Evolutionary conservation across 2,888 invertebrate genomes (phyloP), one percentile per base, ranked within the genome.

Genomic region (Ichneumon xanthorius): DNA sequence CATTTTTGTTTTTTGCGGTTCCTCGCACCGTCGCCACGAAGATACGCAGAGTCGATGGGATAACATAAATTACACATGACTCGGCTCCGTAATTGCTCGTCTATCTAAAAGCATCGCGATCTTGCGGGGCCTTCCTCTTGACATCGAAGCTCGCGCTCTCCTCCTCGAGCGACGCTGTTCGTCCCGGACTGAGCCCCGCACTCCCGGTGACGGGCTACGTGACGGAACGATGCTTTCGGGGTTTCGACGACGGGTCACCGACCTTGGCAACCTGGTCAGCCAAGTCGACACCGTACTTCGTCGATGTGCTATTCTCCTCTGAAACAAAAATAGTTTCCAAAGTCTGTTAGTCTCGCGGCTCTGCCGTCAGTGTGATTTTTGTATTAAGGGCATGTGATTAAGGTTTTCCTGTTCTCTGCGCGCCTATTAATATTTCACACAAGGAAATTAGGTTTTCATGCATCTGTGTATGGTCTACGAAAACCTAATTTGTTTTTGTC

Each of bases 231-330:
- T 89, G 91, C 84, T 89, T 89, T 71, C 90, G 91, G 55, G 89
- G 89, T 80, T 90, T 89, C 67, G 88, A 78, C 78, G 83, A 72
- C 53, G 85, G 82, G 77, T 88, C 88, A 40, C 89, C 89, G 86
- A 89, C 86, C 86, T 90, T 91, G 67, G 89, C 88, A 58, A 90
- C 87, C 67, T 90, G 90, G 82, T 92, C 92, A 76, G 92, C 91
- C 84, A 92, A 86, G 86, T 92, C 93, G 70, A 92, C 90, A 77
- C 91, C 92, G 86, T 92, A 91, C 87, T 91, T 91, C 86, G 91
- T 91, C 81, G 92, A 91, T 58, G 92, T 92, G 75, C 91, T 92
- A 88, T 92, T 92, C 82, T 92, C 92, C 87, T 92, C 93, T 92
- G 90, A n/a, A 85, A 85, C 82, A 71, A 33, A 37, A 72, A n/a